Base-by-base conservation (phyloP, 2,888 invertebrate species). In the Caradrina kadenii region DNA sequence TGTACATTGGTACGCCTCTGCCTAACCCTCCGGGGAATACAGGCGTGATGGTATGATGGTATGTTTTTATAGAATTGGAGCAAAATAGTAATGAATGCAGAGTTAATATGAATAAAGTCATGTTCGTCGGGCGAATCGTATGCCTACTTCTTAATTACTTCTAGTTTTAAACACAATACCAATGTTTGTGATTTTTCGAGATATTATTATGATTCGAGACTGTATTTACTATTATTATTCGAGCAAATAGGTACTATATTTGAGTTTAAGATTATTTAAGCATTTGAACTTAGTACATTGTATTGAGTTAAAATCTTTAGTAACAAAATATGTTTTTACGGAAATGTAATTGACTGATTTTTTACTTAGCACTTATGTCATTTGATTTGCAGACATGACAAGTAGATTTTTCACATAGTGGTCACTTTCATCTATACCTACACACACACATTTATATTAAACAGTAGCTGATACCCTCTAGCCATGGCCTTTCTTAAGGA, bases 161-260 rank as follows among this genome's bases (percentile, higher is more conserved):
- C 19, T 73, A 72, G 71, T 75, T 69, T 60, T 60, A 61, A 31
- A 73, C 73, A 75, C 63, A 84, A 77, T 84, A 82, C 74, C 72
- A 80, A 71, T 75, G 60, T 82, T 84, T 84, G 84, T 82, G 82
- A 82, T 82, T 77, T 55, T 79, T 73, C 80, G 69, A 82, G 73
- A 87, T 79, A 74, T 86, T 81, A 79, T 55, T 71, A 50, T 45
- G 17, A 84, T 87, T 88, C 87, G 88, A 88, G 87, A 88, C 85
- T 91, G 92, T 92, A 91, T 85, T 90, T 91, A 82, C 54, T 84
- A 84, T 79, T 84, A 84, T 79, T 81, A 84, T 72, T 74, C 60
- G 52, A 74, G 35, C 42, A 63, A 21, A 35, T 72, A 69, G 45
- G 45, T 45, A 76, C 60, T 64, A 69, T 62, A 61, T 67, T 76